Base-by-base conservation (phyloP, 2,888 invertebrate species). In the Metallyticus violacea region DNA sequence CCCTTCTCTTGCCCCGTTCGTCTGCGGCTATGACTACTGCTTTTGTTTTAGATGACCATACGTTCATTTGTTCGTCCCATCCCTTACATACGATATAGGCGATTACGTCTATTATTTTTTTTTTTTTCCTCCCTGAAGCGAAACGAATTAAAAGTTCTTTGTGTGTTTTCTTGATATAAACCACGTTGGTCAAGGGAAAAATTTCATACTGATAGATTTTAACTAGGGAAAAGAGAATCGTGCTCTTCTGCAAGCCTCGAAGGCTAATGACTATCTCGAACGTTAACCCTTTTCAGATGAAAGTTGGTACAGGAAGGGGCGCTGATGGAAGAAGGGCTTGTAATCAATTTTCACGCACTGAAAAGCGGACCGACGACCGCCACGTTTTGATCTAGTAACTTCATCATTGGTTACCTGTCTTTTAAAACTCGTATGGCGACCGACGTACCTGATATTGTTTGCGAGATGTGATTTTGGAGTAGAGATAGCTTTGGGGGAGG, bases 101-200 rank as follows among this genome's bases (percentile, higher is more conserved):
- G 83, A 83, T 83, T 83, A 83, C 83, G 28, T 77, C 83, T 83
- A 77, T 77, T 83, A 83, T 83, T 77, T 83, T 27, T 77, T 76
- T 62, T 82, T 77, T 29, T 30, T 22, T 29, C 25, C 62, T 22
- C 15, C 27, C 83, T 77, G 27, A 22, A 83, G 83, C 77, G 28
- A 22, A 77, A 77, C 77, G 83, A 83, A 77, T 83, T 83, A 83
- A 83, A 83, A 26, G 77, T 77, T 27, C 77, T 83, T 83, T 83
- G 83, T 82, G 81, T 81, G 82, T 82, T 82, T 82, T 82, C 82
- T 82, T 82, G 40, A 82, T 76, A 82, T 76, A 82, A 82, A 82
- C 26, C 82, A 76, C 76, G 82, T 82, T 62, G 40, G 40, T 62
- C 40, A 62, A 22, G 40, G 40, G 40, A 82, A 26, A 82, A 82